These are phyloP conservation scores for Amblyornis subalaris DNA, from an alignment of 2,113 vertebrate genomes.

Conservation along the genomic window DNA sequence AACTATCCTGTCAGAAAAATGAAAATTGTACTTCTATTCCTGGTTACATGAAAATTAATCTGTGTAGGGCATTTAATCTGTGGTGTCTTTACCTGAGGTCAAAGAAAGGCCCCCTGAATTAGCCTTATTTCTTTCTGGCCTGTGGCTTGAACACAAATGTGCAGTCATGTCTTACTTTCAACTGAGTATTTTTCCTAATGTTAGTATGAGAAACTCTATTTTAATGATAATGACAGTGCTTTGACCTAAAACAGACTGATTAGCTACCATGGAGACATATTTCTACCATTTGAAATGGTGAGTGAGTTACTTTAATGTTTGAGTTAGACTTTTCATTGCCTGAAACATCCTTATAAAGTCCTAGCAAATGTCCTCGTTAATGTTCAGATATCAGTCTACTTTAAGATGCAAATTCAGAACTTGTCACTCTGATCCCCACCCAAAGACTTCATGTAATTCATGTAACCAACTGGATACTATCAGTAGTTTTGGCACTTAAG, in stretches of 20 bases:
- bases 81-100: neutral
- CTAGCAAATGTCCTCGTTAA: neutral
- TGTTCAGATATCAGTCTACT: neutral
- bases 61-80: neutral
- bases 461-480: neutral
- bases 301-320: neutral
- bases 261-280: neutral
- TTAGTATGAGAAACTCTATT: slow-evolving; percentile 19
- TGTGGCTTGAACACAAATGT: neutral
- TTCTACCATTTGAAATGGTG: neutral
- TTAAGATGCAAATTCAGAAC: neutral
- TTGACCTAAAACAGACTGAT: slow-evolving; percentile 5
- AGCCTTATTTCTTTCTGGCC: neutral
- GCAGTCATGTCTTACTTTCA: neutral
- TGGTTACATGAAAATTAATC: neutral
- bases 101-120: neutral
- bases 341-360: neutral
- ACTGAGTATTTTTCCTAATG: neutral
- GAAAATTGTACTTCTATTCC: neutral
- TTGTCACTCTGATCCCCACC: neutral
- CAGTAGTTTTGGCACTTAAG: neutral
- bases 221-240: neutral
- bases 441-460: neutral
- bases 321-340: neutral
- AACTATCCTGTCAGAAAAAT: neutral